Evolutionary conservation across 2,113 vertebrate species (phyloP).

Genomic region (Ardeotis arabs): DNA sequence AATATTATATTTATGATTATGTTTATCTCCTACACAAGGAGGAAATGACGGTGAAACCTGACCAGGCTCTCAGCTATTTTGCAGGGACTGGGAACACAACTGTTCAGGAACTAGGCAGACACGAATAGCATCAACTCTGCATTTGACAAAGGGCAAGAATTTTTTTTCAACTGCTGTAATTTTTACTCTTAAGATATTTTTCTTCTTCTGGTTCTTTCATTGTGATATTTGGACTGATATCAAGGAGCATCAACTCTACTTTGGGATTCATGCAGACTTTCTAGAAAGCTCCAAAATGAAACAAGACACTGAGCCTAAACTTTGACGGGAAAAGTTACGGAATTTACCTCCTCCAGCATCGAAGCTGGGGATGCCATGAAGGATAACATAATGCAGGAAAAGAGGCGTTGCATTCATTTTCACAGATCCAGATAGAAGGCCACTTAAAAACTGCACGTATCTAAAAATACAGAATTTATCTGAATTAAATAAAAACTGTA

Average conservation of each 20-base stretch:
- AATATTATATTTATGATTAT: neutral
- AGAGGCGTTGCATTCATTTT: conserved; percentile 92
- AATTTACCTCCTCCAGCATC: conserved; percentile 84
- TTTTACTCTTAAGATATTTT: neutral
- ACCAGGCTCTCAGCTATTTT: neutral
- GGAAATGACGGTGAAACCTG: neutral
- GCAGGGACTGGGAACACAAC: neutral
- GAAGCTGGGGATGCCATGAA: conserved; percentile 89
- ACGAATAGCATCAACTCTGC: neutral
- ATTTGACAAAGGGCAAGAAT: neutral
- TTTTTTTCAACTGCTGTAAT: neutral
- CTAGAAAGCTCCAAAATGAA: neutral
- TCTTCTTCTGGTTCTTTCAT: neutral
- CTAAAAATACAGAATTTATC: conserved; percentile 67
- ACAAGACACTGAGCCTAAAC: neutral
- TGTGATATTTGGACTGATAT: neutral
- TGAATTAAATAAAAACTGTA: neutral
- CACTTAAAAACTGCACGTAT: conserved; percentile 92
- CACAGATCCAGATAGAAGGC: conserved; percentile 89
- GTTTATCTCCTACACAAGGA: neutral
- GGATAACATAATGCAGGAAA: conserved; percentile 90
- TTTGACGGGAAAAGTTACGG: neutral
- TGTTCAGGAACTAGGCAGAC: neutral
- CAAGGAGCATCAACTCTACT: neutral
- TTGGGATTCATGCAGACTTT: neutral